Base-by-base conservation (phyloP, 2,888 invertebrate species). In the Lumbricus terrestris region DNA sequence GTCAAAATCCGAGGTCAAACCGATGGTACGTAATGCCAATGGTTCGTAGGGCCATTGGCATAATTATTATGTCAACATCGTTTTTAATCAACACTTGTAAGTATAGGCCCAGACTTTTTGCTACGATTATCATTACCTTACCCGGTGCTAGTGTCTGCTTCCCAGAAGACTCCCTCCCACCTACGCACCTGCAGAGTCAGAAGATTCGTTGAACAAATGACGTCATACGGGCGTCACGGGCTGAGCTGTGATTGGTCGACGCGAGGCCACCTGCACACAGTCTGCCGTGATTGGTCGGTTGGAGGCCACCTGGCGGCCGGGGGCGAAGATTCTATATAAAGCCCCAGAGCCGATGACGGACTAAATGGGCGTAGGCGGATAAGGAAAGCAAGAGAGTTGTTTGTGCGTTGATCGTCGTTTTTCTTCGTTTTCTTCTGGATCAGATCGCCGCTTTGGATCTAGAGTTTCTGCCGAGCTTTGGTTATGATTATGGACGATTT, bases 401-500 rank as follows among this genome's bases (percentile, higher is more conserved):
- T 69, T 69, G 69, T 69, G 69, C 69, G 69, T 8, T 2, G 29
- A n/a, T n/a, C 8, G 29, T 69, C 29, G 23, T 42, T 42, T 15
- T 42, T 42, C 42, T 42, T 42, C 47, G 18, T 47, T 23, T 8
- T 20, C 15, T 47, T 47, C 15, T 4, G 40, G 40, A 40, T 40
- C 40, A 4, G 47, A 1, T 69, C 69, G 8, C 16, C n/a, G n/a
- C 69, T 69, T 69, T 69, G n/a, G 69, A 69, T 69, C 69, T 69
- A n/a, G n/a, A 69, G n/a, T 69, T 13, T 69, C 69, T n/a, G 29
- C n/a, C n/a, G 69, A 69, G 69, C 69, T 29, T 69, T 69, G 69
- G 69, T 85, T 35, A 85, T 85, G 85, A 85, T 85, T 85, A 85
- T 85, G 85, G 85, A 85, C 85, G 85, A 85, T 88, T 6, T 88